Evolutionary conservation across 1,140 invertebrate genomes (phyloP).

Genomic region (Achroia grisella): DNA sequence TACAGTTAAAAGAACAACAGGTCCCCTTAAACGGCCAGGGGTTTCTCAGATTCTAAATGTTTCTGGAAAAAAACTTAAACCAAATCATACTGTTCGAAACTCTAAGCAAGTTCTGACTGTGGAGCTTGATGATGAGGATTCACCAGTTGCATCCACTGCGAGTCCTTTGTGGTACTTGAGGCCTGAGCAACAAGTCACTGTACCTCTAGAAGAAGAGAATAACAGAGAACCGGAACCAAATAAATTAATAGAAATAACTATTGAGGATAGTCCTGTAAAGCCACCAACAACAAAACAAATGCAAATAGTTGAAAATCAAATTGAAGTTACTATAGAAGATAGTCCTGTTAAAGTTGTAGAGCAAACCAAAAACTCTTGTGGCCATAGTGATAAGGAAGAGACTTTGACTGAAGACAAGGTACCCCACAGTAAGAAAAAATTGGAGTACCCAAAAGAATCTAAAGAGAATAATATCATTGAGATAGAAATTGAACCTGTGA

Average conservation of each 20-base stretch:
- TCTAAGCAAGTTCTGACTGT: conserved; percentile 32
- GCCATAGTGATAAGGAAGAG: conserved; percentile 25
- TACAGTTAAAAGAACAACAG: conserved; percentile 33
- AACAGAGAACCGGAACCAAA: conserved; percentile 43
- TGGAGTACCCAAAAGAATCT: conserved; percentile 39
- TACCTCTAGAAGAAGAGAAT: conserved; percentile 37
- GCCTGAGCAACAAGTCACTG: conserved; percentile 37
- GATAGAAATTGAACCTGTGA: conserved; percentile 38
- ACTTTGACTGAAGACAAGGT: conserved; percentile 8
- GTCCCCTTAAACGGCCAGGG: not conserved
- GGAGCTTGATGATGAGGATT: conserved; percentile 53
- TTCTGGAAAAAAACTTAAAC: conserved; percentile 1
- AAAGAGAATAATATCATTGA: conserved; percentile 22
- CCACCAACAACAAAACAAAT: conserved; percentile 11
- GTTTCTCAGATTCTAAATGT: not conserved
- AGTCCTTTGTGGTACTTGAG: conserved; percentile 54
- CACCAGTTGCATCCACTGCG: conserved; percentile 14
- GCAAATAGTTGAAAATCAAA: conserved; percentile 20
- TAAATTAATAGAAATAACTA: conserved; percentile 53
- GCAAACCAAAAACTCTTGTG: conserved; percentile 9
- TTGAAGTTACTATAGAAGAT: conserved; percentile 53
- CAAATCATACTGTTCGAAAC: conserved; percentile 1
- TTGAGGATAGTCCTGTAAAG: conserved; percentile 64
- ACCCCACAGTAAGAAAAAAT: conserved; percentile 51
- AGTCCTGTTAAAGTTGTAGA: conserved; percentile 40